Evolutionary conservation across 2,113 vertebrate species (phyloP).

Genomic region (Spilogale gracilis): DNA sequence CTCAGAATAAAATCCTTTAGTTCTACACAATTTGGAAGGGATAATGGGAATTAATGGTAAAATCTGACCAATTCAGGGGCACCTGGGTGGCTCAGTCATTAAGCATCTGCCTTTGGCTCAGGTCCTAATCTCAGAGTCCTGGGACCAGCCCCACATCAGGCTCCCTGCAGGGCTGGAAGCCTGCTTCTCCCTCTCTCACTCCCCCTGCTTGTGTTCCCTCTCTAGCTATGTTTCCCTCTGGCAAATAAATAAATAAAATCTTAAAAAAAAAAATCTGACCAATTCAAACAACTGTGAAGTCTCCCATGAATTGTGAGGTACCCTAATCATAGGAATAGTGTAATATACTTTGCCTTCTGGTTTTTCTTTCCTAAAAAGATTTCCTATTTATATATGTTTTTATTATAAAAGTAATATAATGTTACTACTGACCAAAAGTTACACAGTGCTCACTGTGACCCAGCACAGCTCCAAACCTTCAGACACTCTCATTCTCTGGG

Average conservation of each 20-base stretch:
- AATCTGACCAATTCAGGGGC: background rate
- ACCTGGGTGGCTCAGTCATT: too few species aligned
- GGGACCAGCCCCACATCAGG: too few species aligned
- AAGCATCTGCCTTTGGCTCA: too few species aligned
- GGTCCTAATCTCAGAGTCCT: too few species aligned
- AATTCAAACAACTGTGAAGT: background rate
- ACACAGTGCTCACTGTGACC: background rate
- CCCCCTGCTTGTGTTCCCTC: too few species aligned
- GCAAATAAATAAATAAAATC: too few species aligned
- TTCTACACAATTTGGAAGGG: background rate
- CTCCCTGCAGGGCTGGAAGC: too few species aligned
- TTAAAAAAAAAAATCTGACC: background rate
- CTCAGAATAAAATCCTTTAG: background rate
- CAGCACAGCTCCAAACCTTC: background rate
- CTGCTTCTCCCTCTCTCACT: too few species aligned
- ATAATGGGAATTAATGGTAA: background rate
- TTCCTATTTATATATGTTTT: background rate
- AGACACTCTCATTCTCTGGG: background rate
- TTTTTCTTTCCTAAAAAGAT: background rate
- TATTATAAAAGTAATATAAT: background rate
- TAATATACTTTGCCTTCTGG: background rate
- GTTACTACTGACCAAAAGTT: background rate
- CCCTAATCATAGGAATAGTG: background rate
- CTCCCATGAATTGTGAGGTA: fast-evolving
- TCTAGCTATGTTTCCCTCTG: too few species aligned